Base-by-base conservation (phyloP, 2,888 invertebrate species). In the Idaea straminata region DNA sequence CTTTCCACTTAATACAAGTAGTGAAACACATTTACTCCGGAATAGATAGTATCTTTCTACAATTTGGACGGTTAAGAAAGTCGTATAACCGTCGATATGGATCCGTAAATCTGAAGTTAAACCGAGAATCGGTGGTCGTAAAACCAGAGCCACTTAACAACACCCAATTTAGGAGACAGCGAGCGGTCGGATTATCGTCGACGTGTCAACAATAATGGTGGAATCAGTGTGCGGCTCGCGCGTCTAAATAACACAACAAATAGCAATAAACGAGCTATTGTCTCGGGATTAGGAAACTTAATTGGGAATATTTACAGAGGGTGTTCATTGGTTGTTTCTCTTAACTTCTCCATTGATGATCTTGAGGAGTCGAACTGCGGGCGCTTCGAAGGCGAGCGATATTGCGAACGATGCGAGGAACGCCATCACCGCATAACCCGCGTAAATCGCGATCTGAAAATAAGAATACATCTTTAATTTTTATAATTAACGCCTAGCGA, bases 361-460 rank as follows among this genome's bases (percentile, higher is more conserved):
- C 89, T 97, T 97, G 68, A 97, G 93, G 69, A 97, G 87, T 77
- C 96, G 94, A 61, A 97, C 96, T 62, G 96, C 94, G 0, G 97
- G 97, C n/a, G 97, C 96, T 82, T 97, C 97, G 79, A 97, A 95
- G 1, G 95, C 93, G 75, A 97, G 87, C 10, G 97, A 97, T 69
- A 97, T 95, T 73, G 95, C 94, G 82, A 97, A 97, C 0, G 97
- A 96, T 57, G 94, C 86, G 64, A 96, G 79, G 84, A 96, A 97
- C 4, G 97, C 96, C 72, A 96, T 93, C 38, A 97, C 96, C 34
- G 96, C 94, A 80, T 97, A 97, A 7, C 97, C 97, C 68, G 95
- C 94, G 84, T 95, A 96, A 70, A 96, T 92, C 15, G 86, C 85
- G 57, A 92, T 79, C 92, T 92, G 88, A 15, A 66, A 66, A 60